These are phyloP conservation scores for Excalfactoria chinensis DNA, from an alignment of 2,113 vertebrate species.

Conservation along the genomic window DNA sequence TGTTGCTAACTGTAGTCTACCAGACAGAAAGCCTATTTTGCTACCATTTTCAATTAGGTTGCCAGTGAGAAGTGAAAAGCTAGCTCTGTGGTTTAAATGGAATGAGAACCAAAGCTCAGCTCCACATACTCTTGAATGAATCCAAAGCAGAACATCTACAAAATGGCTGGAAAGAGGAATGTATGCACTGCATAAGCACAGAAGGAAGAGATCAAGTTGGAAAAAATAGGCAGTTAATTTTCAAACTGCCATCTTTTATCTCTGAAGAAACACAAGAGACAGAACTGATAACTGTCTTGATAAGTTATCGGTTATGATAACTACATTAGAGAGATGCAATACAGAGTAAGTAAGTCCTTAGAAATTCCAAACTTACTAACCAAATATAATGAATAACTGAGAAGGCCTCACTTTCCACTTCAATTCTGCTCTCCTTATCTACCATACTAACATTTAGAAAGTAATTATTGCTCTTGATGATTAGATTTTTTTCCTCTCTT, in stretches of 20 bases:
- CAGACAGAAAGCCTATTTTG: background rate
- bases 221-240: conserved; percentile 21
- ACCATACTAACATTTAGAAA: conserved; percentile 69
- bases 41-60: background rate
- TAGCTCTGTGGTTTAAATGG: background rate
- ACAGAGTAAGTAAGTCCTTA: background rate
- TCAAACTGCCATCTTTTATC: conserved; percentile 35
- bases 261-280: conserved; percentile 18
- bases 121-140: background rate
- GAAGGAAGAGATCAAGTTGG: conserved; percentile 5
- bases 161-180: background rate
- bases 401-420: conserved; percentile 1
- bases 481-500: conserved; percentile 51
- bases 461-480: conserved; percentile 67
- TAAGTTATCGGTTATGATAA: background rate
- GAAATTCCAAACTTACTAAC: conserved; percentile 24
- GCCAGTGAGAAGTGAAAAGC: background rate
- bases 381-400: conserved; percentile 14
- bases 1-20: background rate
- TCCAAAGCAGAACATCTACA: background rate
- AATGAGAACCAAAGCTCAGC: background rate
- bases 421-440: conserved; percentile 54
- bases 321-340: conserved; percentile 1
- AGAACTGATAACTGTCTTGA: conserved; percentile 26
- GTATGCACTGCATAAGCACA: background rate